These are phyloP conservation scores for Orius insidiosus DNA, from an alignment of 1,140 invertebrate species.

Conservation along the genomic window DNA sequence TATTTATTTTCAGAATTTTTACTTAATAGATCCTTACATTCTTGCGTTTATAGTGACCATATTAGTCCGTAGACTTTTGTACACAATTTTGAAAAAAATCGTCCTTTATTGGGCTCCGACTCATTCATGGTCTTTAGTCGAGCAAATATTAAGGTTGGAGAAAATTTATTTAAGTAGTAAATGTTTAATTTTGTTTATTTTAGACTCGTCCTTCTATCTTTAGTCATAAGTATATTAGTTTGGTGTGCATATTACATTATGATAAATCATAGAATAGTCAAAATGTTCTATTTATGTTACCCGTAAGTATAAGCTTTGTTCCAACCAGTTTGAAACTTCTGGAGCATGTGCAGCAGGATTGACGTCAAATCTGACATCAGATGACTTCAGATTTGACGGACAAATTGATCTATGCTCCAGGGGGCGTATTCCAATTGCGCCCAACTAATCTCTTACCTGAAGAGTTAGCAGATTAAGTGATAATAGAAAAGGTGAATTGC, in stretches of 20 bases:
- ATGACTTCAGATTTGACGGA: too few species aligned
- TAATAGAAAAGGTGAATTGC: too few species aligned
- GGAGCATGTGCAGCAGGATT: too few species aligned
- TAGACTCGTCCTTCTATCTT: conserved; percentile 34
- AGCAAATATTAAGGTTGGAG: conserved; percentile 26
- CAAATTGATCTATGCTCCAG: too few species aligned
- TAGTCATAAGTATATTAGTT: conserved; percentile 31
- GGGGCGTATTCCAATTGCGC: too few species aligned
- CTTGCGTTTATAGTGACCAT: conserved; percentile 65
- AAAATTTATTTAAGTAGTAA: conserved; percentile 8
- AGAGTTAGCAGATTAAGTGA: too few species aligned
- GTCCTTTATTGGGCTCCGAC: conserved; percentile 16
- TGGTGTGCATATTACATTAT: conserved; percentile 58
- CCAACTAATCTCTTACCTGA: too few species aligned
- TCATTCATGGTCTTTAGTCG: conserved; percentile 23
- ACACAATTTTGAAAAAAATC: conserved; percentile 35
- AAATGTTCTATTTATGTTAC: conserved; percentile 68
- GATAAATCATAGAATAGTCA: conserved; percentile 47
- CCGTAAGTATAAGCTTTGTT: conserved; percentile 55
- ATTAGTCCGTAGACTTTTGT: conserved; percentile 58
- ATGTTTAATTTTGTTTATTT: conserved; percentile 21
- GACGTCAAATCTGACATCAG: too few species aligned
- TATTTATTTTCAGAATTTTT: conserved; percentile 68
- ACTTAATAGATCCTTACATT: conserved; percentile 78
- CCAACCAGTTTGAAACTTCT: too few species aligned